These are phyloP conservation scores for Hormaphis cornu DNA, from an alignment of 1,140 invertebrate species.

Conservation along the genomic window DNA sequence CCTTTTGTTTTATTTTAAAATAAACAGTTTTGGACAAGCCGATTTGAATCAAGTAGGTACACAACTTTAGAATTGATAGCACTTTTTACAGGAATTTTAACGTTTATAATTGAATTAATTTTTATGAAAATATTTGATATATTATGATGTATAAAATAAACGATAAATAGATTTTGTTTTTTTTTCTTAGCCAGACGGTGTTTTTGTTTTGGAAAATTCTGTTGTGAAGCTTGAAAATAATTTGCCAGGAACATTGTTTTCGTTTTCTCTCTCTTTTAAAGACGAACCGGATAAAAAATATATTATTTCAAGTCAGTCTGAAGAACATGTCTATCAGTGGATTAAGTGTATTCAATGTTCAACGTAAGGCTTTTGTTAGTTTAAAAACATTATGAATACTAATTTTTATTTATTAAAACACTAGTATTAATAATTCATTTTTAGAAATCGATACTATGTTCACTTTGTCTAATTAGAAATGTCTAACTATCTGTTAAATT, in stretches of 20 bases:
- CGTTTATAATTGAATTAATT: too few relatives aligned
- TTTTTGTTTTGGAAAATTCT: conserved; percentile 59
- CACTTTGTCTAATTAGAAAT: too few relatives aligned
- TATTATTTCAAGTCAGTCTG: conserved; percentile 53
- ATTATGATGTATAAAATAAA: too few relatives aligned
- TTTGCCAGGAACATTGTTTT: conserved; percentile 50
- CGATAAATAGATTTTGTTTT: not conserved
- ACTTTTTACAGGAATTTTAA: too few relatives aligned
- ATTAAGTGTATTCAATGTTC: conserved; percentile 49
- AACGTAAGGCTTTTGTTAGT: conserved; percentile 37
- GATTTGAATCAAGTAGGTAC: conserved; percentile 45
- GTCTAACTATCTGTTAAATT: too few relatives aligned
- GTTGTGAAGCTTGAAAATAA: conserved; percentile 52
- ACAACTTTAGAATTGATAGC: too few relatives aligned
- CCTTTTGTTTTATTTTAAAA: conserved; percentile 62
- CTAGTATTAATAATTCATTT: too few relatives aligned
- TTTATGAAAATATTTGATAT: too few relatives aligned
- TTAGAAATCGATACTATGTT: too few relatives aligned
- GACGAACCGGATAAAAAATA: conserved; percentile 58
- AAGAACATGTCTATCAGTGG: conserved; percentile 53
- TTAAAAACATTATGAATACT: not conserved
- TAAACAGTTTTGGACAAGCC: conserved; percentile 57
- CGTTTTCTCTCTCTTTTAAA: conserved; percentile 56
- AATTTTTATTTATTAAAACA: too few relatives aligned
- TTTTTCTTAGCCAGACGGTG: conserved; percentile 49